Evolutionary conservation across 2,797 vertebrate genomes (phyloP).

Genomic region (Gobionotothen gibberifrons): DNA sequence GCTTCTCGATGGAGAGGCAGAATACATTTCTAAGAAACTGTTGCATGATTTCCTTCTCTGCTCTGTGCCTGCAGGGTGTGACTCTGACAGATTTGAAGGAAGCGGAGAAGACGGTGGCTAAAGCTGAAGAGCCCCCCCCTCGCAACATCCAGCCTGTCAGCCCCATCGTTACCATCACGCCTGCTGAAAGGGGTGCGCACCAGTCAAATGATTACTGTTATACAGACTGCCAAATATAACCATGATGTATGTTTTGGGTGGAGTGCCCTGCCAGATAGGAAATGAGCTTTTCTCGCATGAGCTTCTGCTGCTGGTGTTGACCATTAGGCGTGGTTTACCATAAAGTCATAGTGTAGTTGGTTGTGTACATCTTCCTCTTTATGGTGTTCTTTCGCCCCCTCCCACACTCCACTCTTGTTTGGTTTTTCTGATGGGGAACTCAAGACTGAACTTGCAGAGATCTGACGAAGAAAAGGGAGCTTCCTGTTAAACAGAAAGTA

Average conservation of each 20-base stretch:
- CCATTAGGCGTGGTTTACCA: background rate
- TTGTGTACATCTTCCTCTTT: background rate
- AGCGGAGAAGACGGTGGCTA: conserved; percentile 85
- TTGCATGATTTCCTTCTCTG: background rate
- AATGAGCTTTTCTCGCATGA: conserved; percentile 26
- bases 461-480: background rate
- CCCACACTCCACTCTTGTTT: background rate
- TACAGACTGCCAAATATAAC: background rate
- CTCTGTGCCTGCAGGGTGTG: conserved; percentile 84
- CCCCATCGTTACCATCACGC: conserved; percentile 82
- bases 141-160: conserved; percentile 80
- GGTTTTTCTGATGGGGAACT: background rate
- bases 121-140: conserved; percentile 62
- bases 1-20: background rate
- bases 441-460: conserved; percentile 7
- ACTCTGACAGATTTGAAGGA: conserved; percentile 93
- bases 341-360: background rate
- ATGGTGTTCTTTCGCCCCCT: background rate
- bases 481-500: conserved; percentile 11
- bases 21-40: background rate
- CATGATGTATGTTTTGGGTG: conserved; percentile 31
- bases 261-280: conserved; percentile 11
- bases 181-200: conserved; percentile 82
- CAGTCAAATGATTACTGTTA: background rate
- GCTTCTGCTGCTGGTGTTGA: background rate